These are phyloP conservation scores for Diadumene lineata DNA, from an alignment of 92 coral and sea anemone species.

Conservation along the genomic window DNA sequence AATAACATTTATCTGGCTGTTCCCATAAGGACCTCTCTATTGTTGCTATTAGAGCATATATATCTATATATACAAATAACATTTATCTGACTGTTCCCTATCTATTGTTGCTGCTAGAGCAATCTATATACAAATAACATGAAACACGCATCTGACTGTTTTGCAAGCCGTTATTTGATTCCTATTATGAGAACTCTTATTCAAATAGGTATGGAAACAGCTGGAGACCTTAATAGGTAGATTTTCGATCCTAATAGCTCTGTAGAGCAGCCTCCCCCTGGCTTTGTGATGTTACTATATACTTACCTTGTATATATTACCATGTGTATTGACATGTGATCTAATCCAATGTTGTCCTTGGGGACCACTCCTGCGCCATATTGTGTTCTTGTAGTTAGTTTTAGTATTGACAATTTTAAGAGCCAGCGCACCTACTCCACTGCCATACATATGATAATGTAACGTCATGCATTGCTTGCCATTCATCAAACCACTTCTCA, in stretches of 20 bases:
- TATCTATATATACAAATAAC: constrained; percentile 39
- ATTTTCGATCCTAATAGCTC: not conserved
- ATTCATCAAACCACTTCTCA: constrained; percentile 63
- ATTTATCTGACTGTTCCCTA: no score
- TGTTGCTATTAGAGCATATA: constrained; percentile 42
- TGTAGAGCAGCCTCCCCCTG: no score
- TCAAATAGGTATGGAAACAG: no score
- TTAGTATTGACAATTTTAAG: constrained; percentile 42
- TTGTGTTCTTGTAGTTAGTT: constrained; percentile 18
- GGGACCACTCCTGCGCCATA: constrained; percentile 68
- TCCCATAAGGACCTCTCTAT: constrained; percentile 46
- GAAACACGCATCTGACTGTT: no score
- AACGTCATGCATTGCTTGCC: constrained; percentile 79
- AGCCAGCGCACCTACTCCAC: constrained; percentile 62
- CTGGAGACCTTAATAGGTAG: no score
- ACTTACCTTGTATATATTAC: constrained; percentile 53
- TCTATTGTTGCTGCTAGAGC: constrained; percentile 50
- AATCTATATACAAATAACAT: constrained; percentile 25
- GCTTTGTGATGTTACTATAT: no score
- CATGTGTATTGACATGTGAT: constrained; percentile 49
- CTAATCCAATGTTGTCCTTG: constrained; percentile 73
- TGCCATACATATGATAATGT: constrained; percentile 87
- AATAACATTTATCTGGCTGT: no score
- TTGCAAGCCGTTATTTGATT: no score
- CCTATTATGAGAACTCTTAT: no score